phyloP scores from a whole-genome alignment of 2,113 vertebrate species.

The Rousettus leschenaultii region DNA sequence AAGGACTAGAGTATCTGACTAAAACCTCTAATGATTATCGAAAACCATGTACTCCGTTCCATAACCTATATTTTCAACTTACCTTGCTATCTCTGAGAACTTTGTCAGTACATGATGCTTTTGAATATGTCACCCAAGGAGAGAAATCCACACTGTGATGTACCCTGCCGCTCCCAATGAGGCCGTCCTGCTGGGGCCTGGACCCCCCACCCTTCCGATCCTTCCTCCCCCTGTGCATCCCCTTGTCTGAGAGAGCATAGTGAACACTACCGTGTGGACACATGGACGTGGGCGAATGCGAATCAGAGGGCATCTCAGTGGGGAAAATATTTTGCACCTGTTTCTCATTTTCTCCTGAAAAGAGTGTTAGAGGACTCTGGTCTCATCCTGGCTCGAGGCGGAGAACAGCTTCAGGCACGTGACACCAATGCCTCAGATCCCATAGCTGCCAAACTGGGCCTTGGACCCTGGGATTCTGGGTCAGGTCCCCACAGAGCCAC shows the following conservation, averaged over 20 bases:
- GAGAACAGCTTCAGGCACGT: neutral
- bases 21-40: neutral
- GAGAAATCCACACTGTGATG: neutral
- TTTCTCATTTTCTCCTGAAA: neutral
- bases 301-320: neutral
- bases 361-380: neutral
- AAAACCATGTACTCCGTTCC: neutral
- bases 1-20: neutral
- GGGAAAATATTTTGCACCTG: neutral
- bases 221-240: neutral
- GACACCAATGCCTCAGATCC: neutral
- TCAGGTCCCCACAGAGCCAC: neutral
- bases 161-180: neutral
- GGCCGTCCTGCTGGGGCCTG: neutral
- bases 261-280: neutral
- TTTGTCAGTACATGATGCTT: neutral
- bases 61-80: neutral
- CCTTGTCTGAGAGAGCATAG: neutral
- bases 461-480: neutral
- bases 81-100: neutral
- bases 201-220: fast-evolving
- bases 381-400: neutral
- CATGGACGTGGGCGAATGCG: neutral
- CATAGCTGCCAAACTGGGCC: neutral
- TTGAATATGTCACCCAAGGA: neutral